phyloP scores from a whole-genome alignment of 2,888 invertebrate genomes.

The Ceriagrion tenellum region DNA sequence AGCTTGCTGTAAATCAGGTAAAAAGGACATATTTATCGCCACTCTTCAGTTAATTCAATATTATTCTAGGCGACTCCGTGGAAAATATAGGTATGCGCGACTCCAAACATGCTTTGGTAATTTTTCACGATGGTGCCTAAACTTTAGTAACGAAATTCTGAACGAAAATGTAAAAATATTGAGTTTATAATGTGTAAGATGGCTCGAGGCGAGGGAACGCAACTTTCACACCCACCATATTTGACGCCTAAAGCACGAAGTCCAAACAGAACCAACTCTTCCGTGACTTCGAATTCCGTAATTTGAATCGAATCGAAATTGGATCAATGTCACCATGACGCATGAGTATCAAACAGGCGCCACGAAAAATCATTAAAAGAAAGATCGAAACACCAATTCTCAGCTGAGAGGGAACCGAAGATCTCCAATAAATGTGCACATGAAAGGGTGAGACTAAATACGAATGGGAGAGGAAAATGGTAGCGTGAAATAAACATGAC shows the following conservation, averaged over 20 bases:
- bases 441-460: neutral
- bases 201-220: neutral
- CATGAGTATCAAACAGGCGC: neutral
- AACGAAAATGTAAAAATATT: neutral
- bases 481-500: no score
- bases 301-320: conserved; percentile 31
- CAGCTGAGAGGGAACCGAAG: neutral
- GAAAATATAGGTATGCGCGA: neutral
- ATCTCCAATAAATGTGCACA: neutral
- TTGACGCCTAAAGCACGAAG: neutral
- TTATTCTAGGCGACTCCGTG: neutral
- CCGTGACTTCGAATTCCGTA: neutral
- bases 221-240: neutral
- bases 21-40: no score
- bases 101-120: neutral
- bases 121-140: neutral
- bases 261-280: neutral
- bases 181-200: neutral
- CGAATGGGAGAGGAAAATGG: no score
- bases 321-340: conserved; percentile 16
- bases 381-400: neutral
- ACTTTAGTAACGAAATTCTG: neutral
- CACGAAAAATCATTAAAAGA: neutral
- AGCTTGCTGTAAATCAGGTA: no score
- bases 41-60: neutral